Evolutionary conservation across 1,140 invertebrate genomes (phyloP), one percentile per base, ranked within the genome.

Genomic region (Cyclina sinensis): DNA sequence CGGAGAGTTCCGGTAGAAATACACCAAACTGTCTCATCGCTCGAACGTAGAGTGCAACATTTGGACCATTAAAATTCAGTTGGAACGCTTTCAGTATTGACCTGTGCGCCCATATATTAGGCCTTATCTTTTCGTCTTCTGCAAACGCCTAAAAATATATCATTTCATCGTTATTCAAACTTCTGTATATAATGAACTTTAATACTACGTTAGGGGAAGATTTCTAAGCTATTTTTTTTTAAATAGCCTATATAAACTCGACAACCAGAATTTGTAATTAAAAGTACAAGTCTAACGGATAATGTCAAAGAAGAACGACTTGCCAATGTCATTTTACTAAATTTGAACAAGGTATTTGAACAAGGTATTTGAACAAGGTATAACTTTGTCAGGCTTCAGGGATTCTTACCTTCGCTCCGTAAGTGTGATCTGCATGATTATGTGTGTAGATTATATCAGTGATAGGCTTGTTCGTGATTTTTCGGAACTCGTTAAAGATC

Each of bases 1-100:
- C 54, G 30, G 92, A 92, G 18, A 92, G 43, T n/a, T 90, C 85
- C 32, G 91, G 87, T 11, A 92, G 78, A 32, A 91, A 89, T 9
- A 89, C 89, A 18, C 93, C 93, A 84, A 94, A 94, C 68, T 94
- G 93, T 30, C 93, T 79, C 91, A 92, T 92, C 0, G 91, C 89
- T 32, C 91, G 86, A 30, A 46, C 82, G 18, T 80, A 91, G 12
- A 62, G 76, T 18, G 91, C 90, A 2, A 37, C 24, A 37, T 79
- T 90, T 21, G 78, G 1, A 73, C 84, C 32, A 86, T 86, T n/a
- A 54, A 89, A 43, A 89, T 87, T 35, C 4, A 59, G 4, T n/a
- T 21, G 18, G 21, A 92, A 90, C 24, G 90, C 73, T 11, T 89
- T 80, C 3, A 86, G n/a, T 0, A 92, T 91, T 14, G 73, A 78